phyloP scores from a whole-genome alignment of 2,113 vertebrate species.

The Nycticryphes semicollaris region DNA sequence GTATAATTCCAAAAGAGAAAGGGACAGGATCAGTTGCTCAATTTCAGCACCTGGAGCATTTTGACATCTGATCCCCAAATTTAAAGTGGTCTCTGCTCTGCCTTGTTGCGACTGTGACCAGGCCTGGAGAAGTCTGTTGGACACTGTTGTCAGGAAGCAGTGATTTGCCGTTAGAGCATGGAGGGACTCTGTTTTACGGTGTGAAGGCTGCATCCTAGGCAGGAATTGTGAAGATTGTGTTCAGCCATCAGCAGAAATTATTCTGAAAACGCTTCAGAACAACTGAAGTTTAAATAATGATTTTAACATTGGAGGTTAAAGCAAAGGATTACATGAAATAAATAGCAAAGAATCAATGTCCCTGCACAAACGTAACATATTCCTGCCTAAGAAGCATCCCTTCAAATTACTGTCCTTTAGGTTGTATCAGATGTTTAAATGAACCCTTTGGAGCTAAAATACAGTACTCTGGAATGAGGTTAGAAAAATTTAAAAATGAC shows the following conservation, averaged over 20 bases:
- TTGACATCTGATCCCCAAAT: not conserved
- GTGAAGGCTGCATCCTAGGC: slow-evolving; percentile 19
- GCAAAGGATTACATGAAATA: slow-evolving; percentile 15
- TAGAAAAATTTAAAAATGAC: slow-evolving; percentile 23
- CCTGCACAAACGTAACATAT: not conserved
- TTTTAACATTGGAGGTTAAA: not conserved
- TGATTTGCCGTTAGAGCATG: not conserved
- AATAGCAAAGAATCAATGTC: slow-evolving; percentile 35
- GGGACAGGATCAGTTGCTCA: not conserved
- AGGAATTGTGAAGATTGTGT: slow-evolving; percentile 18
- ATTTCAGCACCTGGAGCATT: not conserved
- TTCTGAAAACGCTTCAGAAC: not conserved
- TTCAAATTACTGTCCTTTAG: slow-evolving; percentile 18
- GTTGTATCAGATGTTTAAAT: slow-evolving; percentile 28
- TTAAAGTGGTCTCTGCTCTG: not conserved
- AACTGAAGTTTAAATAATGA: not conserved
- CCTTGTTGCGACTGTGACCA: not conserved
- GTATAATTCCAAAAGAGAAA: not conserved
- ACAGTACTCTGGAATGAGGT: slow-evolving; percentile 66
- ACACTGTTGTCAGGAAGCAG: not conserved
- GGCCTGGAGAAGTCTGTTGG: not conserved
- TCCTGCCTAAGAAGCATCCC: slow-evolving; percentile 32
- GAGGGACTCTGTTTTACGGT: not conserved
- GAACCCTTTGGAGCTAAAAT: slow-evolving; percentile 61
- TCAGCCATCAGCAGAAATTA: not conserved